These are phyloP conservation scores for Tridacna gigas DNA, from an alignment of 2,888 invertebrate species.

Conservation along the genomic window DNA sequence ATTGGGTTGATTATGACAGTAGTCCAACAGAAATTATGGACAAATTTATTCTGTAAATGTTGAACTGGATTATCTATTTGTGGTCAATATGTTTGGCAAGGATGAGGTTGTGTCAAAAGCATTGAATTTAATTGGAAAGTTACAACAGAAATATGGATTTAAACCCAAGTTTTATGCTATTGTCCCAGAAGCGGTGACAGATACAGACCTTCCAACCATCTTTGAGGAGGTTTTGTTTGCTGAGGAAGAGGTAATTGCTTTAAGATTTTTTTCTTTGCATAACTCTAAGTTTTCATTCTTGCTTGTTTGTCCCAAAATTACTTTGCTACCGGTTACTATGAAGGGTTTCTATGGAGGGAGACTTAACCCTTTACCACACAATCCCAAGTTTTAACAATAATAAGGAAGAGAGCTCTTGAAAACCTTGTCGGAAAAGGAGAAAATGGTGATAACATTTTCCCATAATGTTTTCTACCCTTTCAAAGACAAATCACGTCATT, in stretches of 20 bases:
- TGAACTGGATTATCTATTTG: not conserved
- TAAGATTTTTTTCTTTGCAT: not conserved
- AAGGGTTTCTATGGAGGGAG: not conserved
- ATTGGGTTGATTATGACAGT: too few relatives aligned
- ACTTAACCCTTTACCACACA: not conserved
- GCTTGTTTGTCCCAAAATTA: not conserved
- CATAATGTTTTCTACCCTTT: not conserved
- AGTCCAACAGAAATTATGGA: too few relatives aligned
- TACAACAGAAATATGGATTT: constrained; percentile 78
- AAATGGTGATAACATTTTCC: not conserved
- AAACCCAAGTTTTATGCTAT: constrained; percentile 64
- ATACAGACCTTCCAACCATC: constrained; percentile 52
- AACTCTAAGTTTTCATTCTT: not conserved
- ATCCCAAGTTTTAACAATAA: not conserved
- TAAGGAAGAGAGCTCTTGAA: not conserved
- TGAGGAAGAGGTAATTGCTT: constrained; percentile 8
- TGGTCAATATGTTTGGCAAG: constrained; percentile 58
- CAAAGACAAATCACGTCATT: too few relatives aligned
- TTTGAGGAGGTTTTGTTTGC: constrained; percentile 42
- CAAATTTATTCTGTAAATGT: too few relatives aligned
- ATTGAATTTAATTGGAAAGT: constrained; percentile 72
- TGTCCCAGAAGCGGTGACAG: constrained; percentile 11
- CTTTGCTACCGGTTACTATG: not conserved
- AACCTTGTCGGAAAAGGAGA: not conserved
- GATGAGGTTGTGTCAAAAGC: constrained; percentile 74